Evolutionary conservation across 1,140 invertebrate genomes (phyloP), one percentile per base, ranked within the genome.

Genomic region (Zaprionus kolodkinae): DNA sequence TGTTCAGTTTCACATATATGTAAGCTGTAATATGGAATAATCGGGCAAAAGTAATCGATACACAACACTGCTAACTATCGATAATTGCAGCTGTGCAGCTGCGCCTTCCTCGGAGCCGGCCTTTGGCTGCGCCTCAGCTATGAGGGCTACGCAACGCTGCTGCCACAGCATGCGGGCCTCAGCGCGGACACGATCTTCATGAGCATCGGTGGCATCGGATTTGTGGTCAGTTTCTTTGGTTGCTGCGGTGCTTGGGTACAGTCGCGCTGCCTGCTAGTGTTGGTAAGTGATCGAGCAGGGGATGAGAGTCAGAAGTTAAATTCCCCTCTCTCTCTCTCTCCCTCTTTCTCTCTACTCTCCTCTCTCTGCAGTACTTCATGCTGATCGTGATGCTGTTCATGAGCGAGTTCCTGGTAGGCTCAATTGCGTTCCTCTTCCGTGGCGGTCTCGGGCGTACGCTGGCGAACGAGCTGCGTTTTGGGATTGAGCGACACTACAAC

Each of bases 241-340:
- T 97, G 96, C 92, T 97, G 96, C 90, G 96, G 96, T 11, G 95
- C 96, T 48, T 97, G 96, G 96, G 96, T 96, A 84, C 95, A 97
- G 91, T 96, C 95, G 38, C 94, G 95, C 86, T 96, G 95, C 81
- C 94, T 97, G 82, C 93, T 97, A 15, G 95, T 96, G 71, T 94
- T 95, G 82, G 96, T 97, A 92, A 94, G 95, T 94, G 62, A 30
- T 30, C 7, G 2, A 1, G 36, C 5, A 54, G 3, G 33, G 40
- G 15, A 2, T 10, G 4, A 11, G 2, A 9, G n/a, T 6, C 2
- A 15, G 2, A 43, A 15, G n/a, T 7, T n/a, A n/a, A n/a, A n/a
- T n/a, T n/a, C n/a, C n/a, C 1, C 25, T 17, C 40, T 9, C 27
- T 13, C 6, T 25, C 13, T 17, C 11, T 17, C 12, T 55, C 64